A percentile compares a stretch with the other conserved stretches of the same genome.
Evolutionary conservation across 1,140 invertebrate species (phyloP).

Genomic region (Trachelipus rathkii): DNA sequence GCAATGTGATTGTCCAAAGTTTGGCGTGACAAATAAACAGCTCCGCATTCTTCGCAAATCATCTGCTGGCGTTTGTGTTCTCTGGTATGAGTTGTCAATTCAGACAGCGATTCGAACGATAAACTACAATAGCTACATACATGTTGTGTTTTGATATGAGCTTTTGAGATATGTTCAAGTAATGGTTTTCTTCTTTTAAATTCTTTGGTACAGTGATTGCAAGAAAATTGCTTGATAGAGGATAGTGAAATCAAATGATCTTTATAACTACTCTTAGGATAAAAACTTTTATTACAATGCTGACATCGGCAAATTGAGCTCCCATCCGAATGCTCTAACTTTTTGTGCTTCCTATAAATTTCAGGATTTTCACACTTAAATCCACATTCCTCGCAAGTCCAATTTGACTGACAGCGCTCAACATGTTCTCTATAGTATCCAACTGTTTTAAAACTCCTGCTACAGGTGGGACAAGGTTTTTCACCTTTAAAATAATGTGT

Average conservation of each 20-base stretch:
- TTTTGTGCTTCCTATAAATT: slow-evolving; percentile 37
- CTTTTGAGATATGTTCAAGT: slow-evolving; percentile 29
- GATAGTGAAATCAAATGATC: slow-evolving; percentile 42
- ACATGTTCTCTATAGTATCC: slow-evolving; percentile 42
- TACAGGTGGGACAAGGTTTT: slow-evolving; percentile 35
- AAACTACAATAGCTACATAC: background rate
- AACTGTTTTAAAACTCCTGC: slow-evolving; percentile 42
- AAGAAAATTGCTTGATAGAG: slow-evolving; percentile 28
- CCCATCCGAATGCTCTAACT: slow-evolving; percentile 30
- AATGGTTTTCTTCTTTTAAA: slow-evolving; percentile 39
- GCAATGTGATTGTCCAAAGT: background rate
- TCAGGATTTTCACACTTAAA: slow-evolving; percentile 32
- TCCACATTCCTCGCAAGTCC: slow-evolving; percentile 41
- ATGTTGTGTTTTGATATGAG: background rate
- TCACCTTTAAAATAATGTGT: slow-evolving; percentile 42
- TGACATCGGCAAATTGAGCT: slow-evolving; percentile 29
- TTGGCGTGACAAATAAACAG: background rate
- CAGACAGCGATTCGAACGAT: background rate
- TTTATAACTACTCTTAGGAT: slow-evolving; percentile 35
- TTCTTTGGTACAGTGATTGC: slow-evolving; percentile 36
- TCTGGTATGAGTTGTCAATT: background rate
- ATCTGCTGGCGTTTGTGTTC: background rate
- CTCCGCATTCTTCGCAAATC: background rate
- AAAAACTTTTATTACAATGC: slow-evolving; percentile 37
- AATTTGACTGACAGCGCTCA: slow-evolving; percentile 35